These are phyloP conservation scores for Nomada fucata DNA, from an alignment of 2,888 invertebrate species.

Conservation along the genomic window DNA sequence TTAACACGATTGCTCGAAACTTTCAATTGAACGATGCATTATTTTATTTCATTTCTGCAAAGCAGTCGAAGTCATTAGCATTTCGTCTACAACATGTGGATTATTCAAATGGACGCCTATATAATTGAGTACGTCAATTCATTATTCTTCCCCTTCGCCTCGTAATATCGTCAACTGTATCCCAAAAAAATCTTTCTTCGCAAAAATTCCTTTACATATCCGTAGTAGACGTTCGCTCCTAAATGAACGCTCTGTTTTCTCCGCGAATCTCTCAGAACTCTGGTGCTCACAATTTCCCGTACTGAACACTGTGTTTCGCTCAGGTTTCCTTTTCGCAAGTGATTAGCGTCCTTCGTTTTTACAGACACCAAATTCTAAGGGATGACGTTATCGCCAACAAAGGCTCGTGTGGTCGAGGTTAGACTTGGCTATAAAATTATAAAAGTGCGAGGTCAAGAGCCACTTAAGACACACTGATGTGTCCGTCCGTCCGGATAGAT, in stretches of 20 bases:
- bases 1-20: not conserved
- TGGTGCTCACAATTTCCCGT: not conserved
- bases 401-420: constrained; percentile 41
- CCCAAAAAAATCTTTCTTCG: not conserved
- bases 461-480: constrained; percentile 67
- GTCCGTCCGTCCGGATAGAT: constrained; percentile 53
- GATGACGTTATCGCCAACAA: constrained; percentile 55
- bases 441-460: constrained; percentile 71
- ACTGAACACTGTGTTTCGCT: not conserved
- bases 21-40: not conserved
- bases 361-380: constrained; percentile 32
- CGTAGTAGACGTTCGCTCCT: not conserved
- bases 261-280: not conserved
- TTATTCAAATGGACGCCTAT: not conserved
- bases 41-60: not conserved
- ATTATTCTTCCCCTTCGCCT: not conserved
- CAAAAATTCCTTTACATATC: not conserved
- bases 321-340: constrained; percentile 20
- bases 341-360: constrained; percentile 40
- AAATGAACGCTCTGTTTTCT: not conserved
- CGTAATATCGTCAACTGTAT: not conserved
- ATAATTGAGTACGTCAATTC: not conserved
- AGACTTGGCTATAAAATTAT: constrained; percentile 50
- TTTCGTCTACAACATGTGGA: not conserved
- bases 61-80: not conserved